A percentile compares a stretch with the other conserved stretches of the same genome.
phyloP scores from a whole-genome alignment of 1,140 invertebrate species.

The Spodoptera litura region DNA sequence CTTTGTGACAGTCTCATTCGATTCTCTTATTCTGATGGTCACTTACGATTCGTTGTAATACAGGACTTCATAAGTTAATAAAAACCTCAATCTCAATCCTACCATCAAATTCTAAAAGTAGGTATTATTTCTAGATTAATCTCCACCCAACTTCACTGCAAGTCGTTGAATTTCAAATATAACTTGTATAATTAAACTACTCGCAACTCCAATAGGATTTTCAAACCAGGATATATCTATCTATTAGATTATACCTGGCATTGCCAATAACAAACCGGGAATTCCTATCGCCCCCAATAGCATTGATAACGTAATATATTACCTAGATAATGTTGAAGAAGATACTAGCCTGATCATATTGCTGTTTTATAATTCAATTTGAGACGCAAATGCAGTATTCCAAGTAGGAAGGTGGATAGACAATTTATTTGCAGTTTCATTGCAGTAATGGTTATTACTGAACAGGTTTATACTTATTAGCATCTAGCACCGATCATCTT shows the following conservation, averaged over 20 bases:
- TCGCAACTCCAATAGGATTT: not conserved
- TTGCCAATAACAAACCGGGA: not conserved
- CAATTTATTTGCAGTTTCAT: slow-evolving; percentile 5
- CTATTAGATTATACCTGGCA: not conserved
- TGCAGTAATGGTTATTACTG: not conserved
- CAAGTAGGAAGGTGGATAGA: too few relatives aligned
- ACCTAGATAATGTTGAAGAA: not conserved
- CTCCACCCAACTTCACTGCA: not conserved
- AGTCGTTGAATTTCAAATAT: not conserved
- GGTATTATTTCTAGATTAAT: not conserved
- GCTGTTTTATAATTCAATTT: not conserved
- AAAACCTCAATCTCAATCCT: too few relatives aligned
- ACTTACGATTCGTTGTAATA: too few relatives aligned
- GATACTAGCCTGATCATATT: not conserved
- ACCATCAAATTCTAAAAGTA: too few relatives aligned
- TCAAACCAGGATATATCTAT: not conserved
- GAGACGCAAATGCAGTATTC: not conserved
- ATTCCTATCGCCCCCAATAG: slow-evolving; percentile 15
- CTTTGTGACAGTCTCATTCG: too few relatives aligned
- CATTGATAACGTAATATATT: slow-evolving; percentile 20
- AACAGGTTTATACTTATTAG: too few relatives aligned
- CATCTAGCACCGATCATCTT: too few relatives aligned
- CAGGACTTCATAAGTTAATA: too few relatives aligned
- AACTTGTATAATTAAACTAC: slow-evolving; percentile 3
- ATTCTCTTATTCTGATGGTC: too few relatives aligned